These are phyloP conservation scores for Pagetopsis macropterus DNA, from an alignment of 2,797 vertebrate genomes.

Conservation along the genomic window DNA sequence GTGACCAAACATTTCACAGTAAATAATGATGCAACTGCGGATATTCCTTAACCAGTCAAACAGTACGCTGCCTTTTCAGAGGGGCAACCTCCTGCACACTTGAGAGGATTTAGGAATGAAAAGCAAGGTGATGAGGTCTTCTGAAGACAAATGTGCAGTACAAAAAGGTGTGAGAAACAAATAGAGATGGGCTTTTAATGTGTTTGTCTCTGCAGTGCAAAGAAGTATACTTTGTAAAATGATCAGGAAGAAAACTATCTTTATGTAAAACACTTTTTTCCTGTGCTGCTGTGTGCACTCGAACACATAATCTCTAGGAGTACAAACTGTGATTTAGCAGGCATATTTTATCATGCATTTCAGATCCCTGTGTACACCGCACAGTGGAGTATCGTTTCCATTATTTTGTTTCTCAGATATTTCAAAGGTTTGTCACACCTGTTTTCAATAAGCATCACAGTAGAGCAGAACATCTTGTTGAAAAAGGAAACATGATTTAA, in stretches of 20 bases:
- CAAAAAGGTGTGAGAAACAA: conserved; percentile 60
- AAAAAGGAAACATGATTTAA: conserved; percentile 50
- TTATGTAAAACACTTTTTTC: conserved; percentile 19
- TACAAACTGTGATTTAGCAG: conserved; percentile 20
- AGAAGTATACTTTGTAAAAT: conserved; percentile 55
- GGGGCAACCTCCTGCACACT: conserved; percentile 63
- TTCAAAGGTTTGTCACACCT: conserved; percentile 38
- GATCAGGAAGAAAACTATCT: conserved; percentile 35
- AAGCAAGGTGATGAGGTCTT: conserved; percentile 73
- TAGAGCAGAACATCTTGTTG: conserved; percentile 28
- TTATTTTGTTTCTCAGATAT: conserved; percentile 27
- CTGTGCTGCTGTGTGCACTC: conserved; percentile 22
- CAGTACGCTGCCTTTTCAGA: conserved; percentile 45
- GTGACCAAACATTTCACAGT: conserved; percentile 63
- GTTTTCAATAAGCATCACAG: conserved; percentile 30
- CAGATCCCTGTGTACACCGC: conserved; percentile 15
- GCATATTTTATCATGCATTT: conserved; percentile 20
- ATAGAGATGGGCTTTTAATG: conserved; percentile 59
- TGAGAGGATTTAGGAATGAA: conserved; percentile 69
- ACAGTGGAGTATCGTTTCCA: conserved; percentile 22
- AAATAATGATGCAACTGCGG: conserved; percentile 59
- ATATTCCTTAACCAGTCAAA: conserved; percentile 70
- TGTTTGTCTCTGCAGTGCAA: conserved; percentile 52
- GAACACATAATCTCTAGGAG: conserved; percentile 19
- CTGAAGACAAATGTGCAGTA: conserved; percentile 60